A percentile compares a stretch with the other conserved stretches of the same genome.
Conservation (phyloP, 2,113 vertebrate species). For the Irena cyanogastra region DNA sequence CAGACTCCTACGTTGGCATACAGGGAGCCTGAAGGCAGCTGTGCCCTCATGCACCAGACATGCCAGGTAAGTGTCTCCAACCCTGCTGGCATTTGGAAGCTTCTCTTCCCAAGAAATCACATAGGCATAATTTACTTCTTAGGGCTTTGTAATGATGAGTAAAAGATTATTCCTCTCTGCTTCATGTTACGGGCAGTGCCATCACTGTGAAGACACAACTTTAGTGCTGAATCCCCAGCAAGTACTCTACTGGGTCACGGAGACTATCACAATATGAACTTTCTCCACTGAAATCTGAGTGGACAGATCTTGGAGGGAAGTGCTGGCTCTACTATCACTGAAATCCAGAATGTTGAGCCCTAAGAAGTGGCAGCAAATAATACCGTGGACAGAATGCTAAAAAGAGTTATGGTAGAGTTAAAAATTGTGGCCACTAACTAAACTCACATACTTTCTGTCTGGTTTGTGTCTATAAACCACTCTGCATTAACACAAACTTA, state of each 20-base stretch:
- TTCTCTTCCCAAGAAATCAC: background rate
- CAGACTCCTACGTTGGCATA: background rate
- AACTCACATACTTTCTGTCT: background rate
- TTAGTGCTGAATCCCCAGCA: accelerated
- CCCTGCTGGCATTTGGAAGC: background rate
- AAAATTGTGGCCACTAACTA: background rate
- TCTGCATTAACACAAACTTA: background rate
- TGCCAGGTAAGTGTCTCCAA: accelerated
- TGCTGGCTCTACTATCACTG: background rate
- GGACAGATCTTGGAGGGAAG: background rate
- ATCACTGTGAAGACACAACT: background rate
- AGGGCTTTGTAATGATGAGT: background rate
- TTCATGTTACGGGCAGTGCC: accelerated
- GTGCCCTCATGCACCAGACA: background rate
- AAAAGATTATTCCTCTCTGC: background rate
- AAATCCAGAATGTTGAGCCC: accelerated
- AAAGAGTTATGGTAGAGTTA: background rate
- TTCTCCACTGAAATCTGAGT: accelerated
- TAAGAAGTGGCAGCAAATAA: background rate
- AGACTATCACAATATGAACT: accelerated
- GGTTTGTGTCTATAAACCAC: background rate
- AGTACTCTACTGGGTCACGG: background rate
- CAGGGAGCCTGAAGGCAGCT: background rate
- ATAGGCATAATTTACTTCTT: background rate
- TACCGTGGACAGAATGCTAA: accelerated